Conservation (phyloP, 2,888 invertebrate genomes). For the Plusia festucae region DNA sequence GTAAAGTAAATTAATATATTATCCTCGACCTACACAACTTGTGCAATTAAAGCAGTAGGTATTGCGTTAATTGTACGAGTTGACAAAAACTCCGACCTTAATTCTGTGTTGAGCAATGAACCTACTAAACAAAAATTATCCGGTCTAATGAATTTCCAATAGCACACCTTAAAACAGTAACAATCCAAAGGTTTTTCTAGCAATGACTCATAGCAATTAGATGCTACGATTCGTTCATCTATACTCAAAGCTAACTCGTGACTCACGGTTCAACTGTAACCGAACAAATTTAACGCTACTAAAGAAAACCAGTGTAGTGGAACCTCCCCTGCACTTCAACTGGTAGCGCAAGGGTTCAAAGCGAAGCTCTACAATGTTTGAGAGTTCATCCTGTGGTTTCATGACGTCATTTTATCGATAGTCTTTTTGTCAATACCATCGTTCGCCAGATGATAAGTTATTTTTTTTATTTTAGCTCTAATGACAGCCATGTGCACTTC, state of each 20-base stretch:
- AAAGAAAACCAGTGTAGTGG: conserved; percentile 64
- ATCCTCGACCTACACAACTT: background rate
- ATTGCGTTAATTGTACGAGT: background rate
- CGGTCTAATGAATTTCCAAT: conserved; percentile 54
- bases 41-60: too few species aligned
- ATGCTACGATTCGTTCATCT: conserved; percentile 71
- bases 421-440: conserved; percentile 48
- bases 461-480: conserved; percentile 54
- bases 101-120: conserved; percentile 17
- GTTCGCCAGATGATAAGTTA: conserved; percentile 67
- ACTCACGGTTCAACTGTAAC: conserved; percentile 76
- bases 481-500: conserved; percentile 55
- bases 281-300: conserved; percentile 70
- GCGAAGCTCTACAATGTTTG: conserved; percentile 52
- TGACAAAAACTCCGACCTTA: background rate
- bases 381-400: conserved; percentile 49
- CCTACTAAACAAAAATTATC: conserved; percentile 23
- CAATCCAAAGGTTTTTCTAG: conserved; percentile 58
- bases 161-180: conserved; percentile 52
- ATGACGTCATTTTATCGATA: conserved; percentile 61
- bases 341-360: conserved; percentile 35
- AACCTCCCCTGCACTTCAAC: conserved; percentile 61
- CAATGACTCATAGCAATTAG: conserved; percentile 68
- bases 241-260: conserved; percentile 70
- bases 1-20: conserved; percentile 3